Evolutionary conservation across 2,888 invertebrate genomes (phyloP).

Genomic region (Xestia xanthographa): DNA sequence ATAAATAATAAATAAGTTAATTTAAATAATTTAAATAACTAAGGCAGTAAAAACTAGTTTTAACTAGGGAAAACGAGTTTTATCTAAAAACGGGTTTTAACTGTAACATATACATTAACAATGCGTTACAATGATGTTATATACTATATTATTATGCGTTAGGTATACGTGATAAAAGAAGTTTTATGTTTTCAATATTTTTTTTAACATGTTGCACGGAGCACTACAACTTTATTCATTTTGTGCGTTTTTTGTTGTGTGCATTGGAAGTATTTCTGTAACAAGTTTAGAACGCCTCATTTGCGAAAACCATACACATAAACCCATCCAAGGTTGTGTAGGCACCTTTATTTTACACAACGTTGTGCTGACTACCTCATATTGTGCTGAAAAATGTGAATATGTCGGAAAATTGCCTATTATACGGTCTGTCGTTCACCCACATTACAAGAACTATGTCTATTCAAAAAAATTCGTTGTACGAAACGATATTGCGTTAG

Average conservation of each 20-base stretch:
- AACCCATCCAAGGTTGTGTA: conserved; percentile 70
- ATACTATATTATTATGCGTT: background rate
- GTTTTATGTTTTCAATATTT: conserved; percentile 40
- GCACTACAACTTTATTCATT: conserved; percentile 35
- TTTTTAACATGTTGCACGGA: conserved; percentile 36
- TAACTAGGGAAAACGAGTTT: too few relatives aligned
- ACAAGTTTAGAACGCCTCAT: conserved; percentile 70
- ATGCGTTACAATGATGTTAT: too few relatives aligned
- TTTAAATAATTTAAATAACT: too few relatives aligned
- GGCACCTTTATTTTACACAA: conserved; percentile 75
- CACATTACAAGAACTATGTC: conserved; percentile 58
- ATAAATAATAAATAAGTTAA: too few relatives aligned
- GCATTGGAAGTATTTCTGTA: conserved; percentile 59
- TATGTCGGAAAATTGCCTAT: conserved; percentile 61
- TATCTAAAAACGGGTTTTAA: too few relatives aligned
- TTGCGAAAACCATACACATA: conserved; percentile 66
- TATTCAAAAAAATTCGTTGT: conserved; percentile 21
- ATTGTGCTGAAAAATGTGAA: conserved; percentile 77
- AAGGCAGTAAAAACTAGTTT: too few relatives aligned
- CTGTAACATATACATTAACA: too few relatives aligned
- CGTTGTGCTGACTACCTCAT: conserved; percentile 74
- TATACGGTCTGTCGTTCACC: conserved; percentile 58
- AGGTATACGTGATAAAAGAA: conserved; percentile 19
- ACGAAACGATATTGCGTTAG: conserved; percentile 65
- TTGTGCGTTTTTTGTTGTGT: conserved; percentile 40